These are phyloP conservation scores for Drosophila conformis DNA, from an alignment of 2,888 invertebrate genomes.

Conservation along the genomic window DNA sequence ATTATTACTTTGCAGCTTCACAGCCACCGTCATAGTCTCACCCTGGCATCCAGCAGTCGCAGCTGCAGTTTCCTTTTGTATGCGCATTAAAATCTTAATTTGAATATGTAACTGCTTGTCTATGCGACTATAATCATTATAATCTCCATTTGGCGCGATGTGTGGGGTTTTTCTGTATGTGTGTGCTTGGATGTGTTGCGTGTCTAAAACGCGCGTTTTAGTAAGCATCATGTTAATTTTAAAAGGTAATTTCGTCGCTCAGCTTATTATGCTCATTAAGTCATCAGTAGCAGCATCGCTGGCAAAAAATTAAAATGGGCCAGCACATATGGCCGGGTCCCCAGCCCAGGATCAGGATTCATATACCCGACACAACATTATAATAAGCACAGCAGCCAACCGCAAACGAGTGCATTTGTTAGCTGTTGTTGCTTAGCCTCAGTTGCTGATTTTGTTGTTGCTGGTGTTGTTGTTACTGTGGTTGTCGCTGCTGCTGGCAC, in stretches of 20 bases:
- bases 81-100: slow-evolving; percentile 76
- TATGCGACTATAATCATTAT: slow-evolving; percentile 66
- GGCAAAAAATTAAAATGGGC: slow-evolving; percentile 36
- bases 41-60: slow-evolving; percentile 5
- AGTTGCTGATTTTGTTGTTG: slow-evolving; percentile 29
- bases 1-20: slow-evolving; percentile 36
- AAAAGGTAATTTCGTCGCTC: slow-evolving; percentile 78
- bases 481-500: slow-evolving; percentile 17
- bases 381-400: slow-evolving; percentile 63
- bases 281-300: slow-evolving; percentile 61
- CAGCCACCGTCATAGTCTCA: too few relatives aligned
- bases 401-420: slow-evolving; percentile 69
- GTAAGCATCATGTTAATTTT: slow-evolving; percentile 76
- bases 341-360: slow-evolving; percentile 25
- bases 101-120: slow-evolving; percentile 76
- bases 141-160: slow-evolving; percentile 54
- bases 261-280: slow-evolving; percentile 81
- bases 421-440: slow-evolving; percentile 55
- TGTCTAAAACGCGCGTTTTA: slow-evolving; percentile 26
- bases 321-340: slow-evolving; percentile 32
- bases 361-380: slow-evolving; percentile 51
- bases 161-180: slow-evolving; percentile 15
- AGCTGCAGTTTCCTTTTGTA: slow-evolving; percentile 45
- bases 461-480: slow-evolving; percentile 25
- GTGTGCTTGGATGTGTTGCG: slow-evolving; percentile 24